Base-by-base conservation (phyloP, 2,888 invertebrate genomes). In the Anaspis maculata region DNA sequence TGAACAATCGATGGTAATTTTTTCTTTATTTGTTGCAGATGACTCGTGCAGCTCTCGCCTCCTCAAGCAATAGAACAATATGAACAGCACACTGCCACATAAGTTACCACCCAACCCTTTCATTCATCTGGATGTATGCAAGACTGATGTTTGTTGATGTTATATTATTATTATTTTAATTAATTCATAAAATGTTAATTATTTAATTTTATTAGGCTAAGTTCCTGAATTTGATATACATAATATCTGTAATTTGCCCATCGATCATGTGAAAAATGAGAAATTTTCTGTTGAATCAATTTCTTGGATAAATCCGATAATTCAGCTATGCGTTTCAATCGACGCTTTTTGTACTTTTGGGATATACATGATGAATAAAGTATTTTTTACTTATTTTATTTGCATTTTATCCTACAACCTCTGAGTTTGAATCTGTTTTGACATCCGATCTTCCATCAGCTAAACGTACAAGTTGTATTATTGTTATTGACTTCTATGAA, bases 81-180 rank as follows among this genome's bases (percentile, higher is more conserved):
- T 14, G 37, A 45, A 56, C 51, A 57, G 51, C 49, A 52, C 65
- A 65, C 64, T 65, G 64, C 64, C 65, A 63, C 64, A 56, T 51
- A 51, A 64, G 65, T 65, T 65, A 65, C 65, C 65, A 57, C 51
- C 59, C 65, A 57, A 50, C 59, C 25, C 26, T 46, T 48, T 52
- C 59, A 56, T 53, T 52, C 51, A 58, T 55, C 58, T 55, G 62
- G 61, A 62, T 61, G 59, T 57, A 57, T 55, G n/a, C 56, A 65
- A 65, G 65, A 65, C 65, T 65, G 65, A 65, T 62, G 60, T 59
- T 64, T 65, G 61, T 64, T 65, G 61, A 59, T 64, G 61, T 61
- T 61, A n/a, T n/a, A 57, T 56, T 59, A 58, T 52, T 49, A 51
- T 57, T 57, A 58, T n/a, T n/a, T n/a, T n/a, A n/a, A n/a, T n/a